Evolutionary conservation across 2,888 invertebrate genomes (phyloP), one percentile per base, ranked within the genome.

Genomic region (Eristalis arbustorum): DNA sequence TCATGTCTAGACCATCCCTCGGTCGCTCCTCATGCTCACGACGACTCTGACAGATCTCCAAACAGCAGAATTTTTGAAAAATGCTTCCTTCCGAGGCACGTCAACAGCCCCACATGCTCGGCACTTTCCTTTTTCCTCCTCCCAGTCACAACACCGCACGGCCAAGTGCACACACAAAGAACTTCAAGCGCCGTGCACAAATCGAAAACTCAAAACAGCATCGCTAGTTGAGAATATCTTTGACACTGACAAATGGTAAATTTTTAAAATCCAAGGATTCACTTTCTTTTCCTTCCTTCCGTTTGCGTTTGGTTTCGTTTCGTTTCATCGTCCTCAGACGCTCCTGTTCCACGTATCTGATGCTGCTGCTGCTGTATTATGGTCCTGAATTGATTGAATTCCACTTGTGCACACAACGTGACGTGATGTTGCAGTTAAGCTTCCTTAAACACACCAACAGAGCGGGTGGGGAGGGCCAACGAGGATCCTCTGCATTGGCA

Each of bases 301-400:
- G n/a, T 18, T 18, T 8, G 14, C 23, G 13, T 61, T 49, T 40
- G 6, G n/a, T 18, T 42, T 14, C n/a, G 13, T 59, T 59, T 49
- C 18, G 13, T 13, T 59, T 23, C 59, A 22, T 23, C 59, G 25
- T 22, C 59, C 59, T 23, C 25, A 59, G 59, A 2, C 11, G 2
- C 2, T 28, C 22, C 42, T 28, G 37, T 11, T 2, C 13, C 18
- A n/a, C 22, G 18, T 25, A 18, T n/a, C 18, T 49, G 18, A 2
- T 56, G 56, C 66, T 64, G 67, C 64, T 56, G 56, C 66, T 64
- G 67, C 64, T 79, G 59, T 64, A 72, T 67, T 75, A 72, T 68
- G 62, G 73, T 85, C 69, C n/a, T 85, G 85, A 85, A 85, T 85
- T 85, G 81, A 85, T 82, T 85, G 85, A 82, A 85, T 85, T 78